Base-by-base conservation (phyloP, 2,113 vertebrate species). In the Himantopus leucocephalus region DNA sequence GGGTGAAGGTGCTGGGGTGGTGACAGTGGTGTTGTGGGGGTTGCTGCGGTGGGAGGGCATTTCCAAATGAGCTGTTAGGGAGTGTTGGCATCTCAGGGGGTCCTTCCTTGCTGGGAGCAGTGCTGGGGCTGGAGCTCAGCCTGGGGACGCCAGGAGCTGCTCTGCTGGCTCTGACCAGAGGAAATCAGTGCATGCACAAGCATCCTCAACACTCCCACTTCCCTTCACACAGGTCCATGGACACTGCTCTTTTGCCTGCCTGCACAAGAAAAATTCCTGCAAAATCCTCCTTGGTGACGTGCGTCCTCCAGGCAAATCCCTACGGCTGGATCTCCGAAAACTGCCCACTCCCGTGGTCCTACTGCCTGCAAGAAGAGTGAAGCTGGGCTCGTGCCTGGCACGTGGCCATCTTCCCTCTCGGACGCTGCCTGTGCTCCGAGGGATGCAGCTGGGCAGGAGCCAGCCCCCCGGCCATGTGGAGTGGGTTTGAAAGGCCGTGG, bases 71-170 rank as follows among this genome's bases (percentile, higher is more conserved):
- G 8, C 10, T n/a, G 2, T 22, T 35, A 18, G 17, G 34, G 27
- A 63, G 16, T 2, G 9, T 26, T 62, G 29, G 52, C 23, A 30
- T 48, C 47, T 55, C 30, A 17, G 20, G 30, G 26, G 3, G 12
- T 32, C 22, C 39, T 50, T 26, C 18, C 35, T 62, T 2, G 0
- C 7, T 23, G 53, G 47, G 48, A 50, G 48, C 6, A 22, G 48
- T 50, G 48, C 48, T 50, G 48, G 48, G 55, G 21, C 39, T 60
- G 66, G 20, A 63, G 30, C 9, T n/a, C 22, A 32, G 37, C 34
- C 20, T 56, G 32, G 43, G 48, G 8, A 5, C 12, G 0, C 12
- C 0, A 0, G 20, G n/a, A 78, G 8, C 37, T 4, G 23, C 68
- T n/a, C 22, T 0, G 0, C 6, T 39, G 45, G 29, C 58, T 67